A percentile compares a stretch with the other conserved stretches of the same genome.
These are phyloP conservation scores for Hiodon tergisus DNA, from an alignment of 2,113 vertebrate genomes.

Conservation along the genomic window DNA sequence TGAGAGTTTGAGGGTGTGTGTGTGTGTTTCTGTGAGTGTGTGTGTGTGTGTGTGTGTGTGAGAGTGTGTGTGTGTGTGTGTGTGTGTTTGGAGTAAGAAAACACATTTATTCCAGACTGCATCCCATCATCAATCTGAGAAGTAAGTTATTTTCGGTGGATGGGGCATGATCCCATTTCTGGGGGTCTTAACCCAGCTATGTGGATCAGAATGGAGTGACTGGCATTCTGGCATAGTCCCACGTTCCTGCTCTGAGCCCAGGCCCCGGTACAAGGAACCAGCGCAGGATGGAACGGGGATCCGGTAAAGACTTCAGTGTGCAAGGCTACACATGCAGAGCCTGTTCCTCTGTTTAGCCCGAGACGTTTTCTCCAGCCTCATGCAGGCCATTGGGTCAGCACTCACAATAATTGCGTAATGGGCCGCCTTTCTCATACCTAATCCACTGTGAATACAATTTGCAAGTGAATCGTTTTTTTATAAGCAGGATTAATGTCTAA, in stretches of 20 bases:
- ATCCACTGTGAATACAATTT: background rate
- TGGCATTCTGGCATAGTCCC: background rate
- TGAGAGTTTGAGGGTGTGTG: too few relatives aligned
- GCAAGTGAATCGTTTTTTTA: background rate
- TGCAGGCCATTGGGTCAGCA: background rate
- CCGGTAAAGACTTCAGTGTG: too few relatives aligned
- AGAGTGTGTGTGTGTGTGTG: background rate
- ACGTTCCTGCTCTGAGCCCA: background rate
- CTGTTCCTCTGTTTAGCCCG: background rate
- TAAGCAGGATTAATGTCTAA: background rate
- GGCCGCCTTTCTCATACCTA: background rate
- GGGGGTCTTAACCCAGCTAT: background rate
- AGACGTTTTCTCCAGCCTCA: background rate
- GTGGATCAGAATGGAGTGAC: background rate
- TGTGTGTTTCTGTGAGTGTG: background rate
- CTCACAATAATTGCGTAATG: background rate
- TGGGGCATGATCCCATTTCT: conserved; percentile 3
- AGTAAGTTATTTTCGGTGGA: conserved; percentile 9
- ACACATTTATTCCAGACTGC: background rate
- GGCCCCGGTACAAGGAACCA: background rate
- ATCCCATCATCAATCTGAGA: conserved; percentile 1
- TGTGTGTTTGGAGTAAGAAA: background rate
- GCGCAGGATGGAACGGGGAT: too few relatives aligned
- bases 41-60: background rate
- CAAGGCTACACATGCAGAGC: background rate